Base-by-base conservation (phyloP, 2,888 invertebrate genomes). In the Proisotoma minuta region DNA sequence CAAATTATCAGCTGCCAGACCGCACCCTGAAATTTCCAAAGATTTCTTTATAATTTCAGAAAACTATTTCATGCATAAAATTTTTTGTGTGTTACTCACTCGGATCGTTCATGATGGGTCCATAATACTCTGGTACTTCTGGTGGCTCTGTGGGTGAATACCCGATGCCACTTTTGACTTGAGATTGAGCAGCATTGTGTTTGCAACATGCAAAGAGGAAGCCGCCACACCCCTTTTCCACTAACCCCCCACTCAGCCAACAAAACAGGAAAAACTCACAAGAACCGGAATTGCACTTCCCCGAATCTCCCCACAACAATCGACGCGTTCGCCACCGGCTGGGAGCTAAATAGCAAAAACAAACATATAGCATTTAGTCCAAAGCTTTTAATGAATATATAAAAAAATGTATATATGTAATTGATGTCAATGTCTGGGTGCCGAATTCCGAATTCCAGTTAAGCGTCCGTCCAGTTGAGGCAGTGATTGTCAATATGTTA, bases 161-260 rank as follows among this genome's bases (percentile, higher is more conserved):
- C n/a, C 73, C 73, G 49, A 73, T 73, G 18, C 73, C 73, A 64
- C 70, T 71, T 53, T 70, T 70, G 22, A 68, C 66, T 52, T 60
- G 57, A 47, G 70, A 63, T n/a, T n/a, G n/a, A 28, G 74, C 69
- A n/a, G 63, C 70, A 57, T 72, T 72, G 57, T 89, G 86, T 77
- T 88, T 88, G 79, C 92, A 93, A 83, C 92, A 93, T 71, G 91
- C 91, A 77, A 86, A 88, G 74, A 92, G 82, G 71, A 92, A 81
- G 68, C 87, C 86, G 73, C 82, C 82, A 78, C 92, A 93, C 70
- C 89, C 85, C 71, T 89, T 89, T 76, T 91, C 91, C 76, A 92
- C 82, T 62, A 91, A 82, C 64, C 92, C 92, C 73, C 91, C 89
- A 65, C 88, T 84, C 84, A 92, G 85, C 92, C 92, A 93, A 81